phyloP scores from a whole-genome alignment of 1,140 invertebrate genomes.

The Drosophila setifemur region DNA sequence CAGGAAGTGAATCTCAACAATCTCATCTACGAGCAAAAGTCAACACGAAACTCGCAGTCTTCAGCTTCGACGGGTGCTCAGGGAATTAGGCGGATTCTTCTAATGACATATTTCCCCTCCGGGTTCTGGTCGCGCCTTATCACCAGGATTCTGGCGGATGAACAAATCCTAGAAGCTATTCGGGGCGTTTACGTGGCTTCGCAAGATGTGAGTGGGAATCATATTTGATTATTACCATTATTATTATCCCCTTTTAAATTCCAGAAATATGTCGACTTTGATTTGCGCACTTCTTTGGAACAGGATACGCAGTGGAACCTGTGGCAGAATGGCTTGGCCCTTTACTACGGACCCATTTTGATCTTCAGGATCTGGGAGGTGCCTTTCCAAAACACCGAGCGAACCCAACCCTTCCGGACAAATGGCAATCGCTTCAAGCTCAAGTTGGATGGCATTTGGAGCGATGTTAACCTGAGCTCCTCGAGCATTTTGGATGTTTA shows the following conservation, averaged over 20 bases:
- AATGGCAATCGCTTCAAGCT: constrained; percentile 86
- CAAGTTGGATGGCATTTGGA: constrained; percentile 92
- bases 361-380: constrained; percentile 94
- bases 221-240: not conserved
- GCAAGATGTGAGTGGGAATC: constrained; percentile 52
- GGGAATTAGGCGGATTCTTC: constrained; percentile 85
- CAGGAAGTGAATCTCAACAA: constrained; percentile 72
- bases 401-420: constrained; percentile 83
- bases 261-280: constrained; percentile 72
- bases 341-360: constrained; percentile 91
- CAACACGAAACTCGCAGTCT: constrained; percentile 6
- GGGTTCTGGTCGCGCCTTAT: constrained; percentile 99
- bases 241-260: not conserved
- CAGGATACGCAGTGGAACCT: constrained; percentile 90
- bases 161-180: constrained; percentile 92
- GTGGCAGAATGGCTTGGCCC: constrained; percentile 97
- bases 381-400: constrained; percentile 85
- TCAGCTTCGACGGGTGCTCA: not conserved
- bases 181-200: constrained; percentile 59
- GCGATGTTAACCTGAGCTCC: constrained; percentile 90
- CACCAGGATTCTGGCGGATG: constrained; percentile 95
- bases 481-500: constrained; percentile 94
- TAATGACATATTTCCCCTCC: constrained; percentile 98
- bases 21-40: constrained; percentile 60
- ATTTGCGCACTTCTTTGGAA: constrained; percentile 68